Evolutionary conservation across 2,113 vertebrate genomes (phyloP), one percentile per base, ranked within the genome.

Genomic region (Bungarus multicinctus): DNA sequence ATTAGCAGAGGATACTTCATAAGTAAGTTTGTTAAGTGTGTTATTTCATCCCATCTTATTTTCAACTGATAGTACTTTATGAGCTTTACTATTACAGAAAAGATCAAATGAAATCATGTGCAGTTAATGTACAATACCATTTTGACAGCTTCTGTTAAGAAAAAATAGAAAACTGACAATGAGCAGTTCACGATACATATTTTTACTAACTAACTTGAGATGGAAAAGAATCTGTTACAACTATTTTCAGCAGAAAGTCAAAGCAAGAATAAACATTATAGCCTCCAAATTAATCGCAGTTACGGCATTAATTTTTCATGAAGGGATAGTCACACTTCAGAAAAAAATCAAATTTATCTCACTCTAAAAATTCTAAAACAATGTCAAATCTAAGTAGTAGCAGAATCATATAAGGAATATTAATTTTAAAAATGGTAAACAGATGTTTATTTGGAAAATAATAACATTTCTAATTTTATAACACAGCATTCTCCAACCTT

Each of bases 261-360:
- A 94, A 0, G 53, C 0, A 53, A 20, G 27, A 53, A 30, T 52
- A 74, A 60, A 5, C 30, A 8, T 16, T 43, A 39, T 85, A 11
- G 27, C 16, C 22, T 92, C 54, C 39, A 43, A 16, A 23, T 58
- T 45, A 53, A 69, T 2, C 14, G 1, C 18, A 85, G 9, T 91
- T 34, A 87, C 2, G 30, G 53, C 22, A 45, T 91, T 39, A 22
- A 16, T 27, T n/a, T n/a, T 39, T 64, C 16, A 45, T 92, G 47
- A 9, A 43, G 18, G 43, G 4, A 74, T 22, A 54, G n/a, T 39
- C n/a, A 30, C 16, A 39, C 50, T 91, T 91, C 11, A 12, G n/a
- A 34, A 69, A 58, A 9, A 52, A 81, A 39, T 10, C 47, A 64
- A 53, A 53, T 90, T 90, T 10, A 34, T 39, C 39, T 85, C 50